phyloP scores from a whole-genome alignment of 2,113 vertebrate species.

The Ptyas mucosa region DNA sequence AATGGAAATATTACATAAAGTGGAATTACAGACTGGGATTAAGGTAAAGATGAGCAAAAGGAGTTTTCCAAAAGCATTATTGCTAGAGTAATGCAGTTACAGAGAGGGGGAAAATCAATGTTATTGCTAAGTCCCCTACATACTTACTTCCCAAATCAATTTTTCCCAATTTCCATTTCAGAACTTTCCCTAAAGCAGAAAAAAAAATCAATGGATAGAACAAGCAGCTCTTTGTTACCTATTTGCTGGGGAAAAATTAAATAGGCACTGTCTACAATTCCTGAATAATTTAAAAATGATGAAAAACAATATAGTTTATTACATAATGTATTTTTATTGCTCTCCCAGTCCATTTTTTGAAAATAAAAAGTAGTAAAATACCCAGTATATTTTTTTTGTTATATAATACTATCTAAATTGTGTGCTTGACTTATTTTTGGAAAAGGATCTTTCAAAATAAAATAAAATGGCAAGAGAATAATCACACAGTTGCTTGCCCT shows the following conservation, averaged over 20 bases:
- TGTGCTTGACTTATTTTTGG: background rate
- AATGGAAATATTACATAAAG: background rate
- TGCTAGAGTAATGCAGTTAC: background rate
- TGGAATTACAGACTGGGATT: background rate
- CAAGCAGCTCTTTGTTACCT: background rate
- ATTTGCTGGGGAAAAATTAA: background rate
- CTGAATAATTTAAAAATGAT: constrained; percentile 7
- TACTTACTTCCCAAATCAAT: background rate
- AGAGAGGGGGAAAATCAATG: background rate
- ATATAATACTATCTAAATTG: background rate
- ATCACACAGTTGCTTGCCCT: background rate
- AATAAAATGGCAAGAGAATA: background rate
- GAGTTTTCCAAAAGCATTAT: background rate
- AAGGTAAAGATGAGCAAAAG: background rate
- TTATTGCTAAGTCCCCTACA: background rate
- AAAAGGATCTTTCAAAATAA: constrained; percentile 1
- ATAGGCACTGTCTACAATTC: background rate
- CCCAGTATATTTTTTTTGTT: background rate
- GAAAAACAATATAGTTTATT: background rate
- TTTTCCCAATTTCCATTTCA: background rate
- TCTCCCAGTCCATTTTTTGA: constrained; percentile 23
- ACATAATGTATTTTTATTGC: constrained; percentile 10
- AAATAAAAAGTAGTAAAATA: constrained; percentile 5
- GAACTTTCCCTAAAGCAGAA: background rate
- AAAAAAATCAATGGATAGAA: background rate